These are phyloP conservation scores for Margaritifera margaritifera DNA, from an alignment of 2,888 invertebrate species.

Conservation along the genomic window DNA sequence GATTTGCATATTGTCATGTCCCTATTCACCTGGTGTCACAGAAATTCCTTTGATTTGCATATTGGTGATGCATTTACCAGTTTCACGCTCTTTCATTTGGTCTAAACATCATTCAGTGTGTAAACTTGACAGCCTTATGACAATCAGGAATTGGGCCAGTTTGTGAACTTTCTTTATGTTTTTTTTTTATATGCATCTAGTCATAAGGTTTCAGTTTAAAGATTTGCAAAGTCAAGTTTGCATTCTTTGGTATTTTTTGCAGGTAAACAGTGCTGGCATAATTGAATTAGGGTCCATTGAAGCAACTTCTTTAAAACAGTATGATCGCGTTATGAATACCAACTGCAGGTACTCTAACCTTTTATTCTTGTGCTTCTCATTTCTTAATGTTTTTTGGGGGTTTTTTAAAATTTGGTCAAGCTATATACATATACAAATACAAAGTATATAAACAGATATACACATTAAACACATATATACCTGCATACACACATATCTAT, in stretches of 20 bases:
- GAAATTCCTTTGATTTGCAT: no score
- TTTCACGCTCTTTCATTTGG: no score
- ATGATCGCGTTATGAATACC: constrained; percentile 89
- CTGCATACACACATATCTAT: no score
- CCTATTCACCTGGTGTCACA: no score
- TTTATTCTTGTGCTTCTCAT: no score
- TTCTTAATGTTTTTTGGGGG: not conserved
- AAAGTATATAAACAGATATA: no score
- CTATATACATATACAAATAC: not conserved
- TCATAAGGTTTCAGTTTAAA: not conserved
- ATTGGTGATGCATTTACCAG: no score
- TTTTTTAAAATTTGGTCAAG: not conserved
- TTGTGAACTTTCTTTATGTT: not conserved
- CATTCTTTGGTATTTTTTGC: constrained; percentile 7
- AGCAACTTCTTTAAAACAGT: constrained; percentile 88
- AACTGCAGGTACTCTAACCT: constrained; percentile 80
- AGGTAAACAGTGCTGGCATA: constrained; percentile 87
- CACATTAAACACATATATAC: no score
- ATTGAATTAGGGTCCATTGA: constrained; percentile 88
- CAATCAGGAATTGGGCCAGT: not conserved
- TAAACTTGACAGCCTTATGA: not conserved
- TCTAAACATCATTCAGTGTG: no score
- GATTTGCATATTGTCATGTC: no score
- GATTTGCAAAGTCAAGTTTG: not conserved
- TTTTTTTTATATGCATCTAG: not conserved